Evolutionary conservation across 2,113 vertebrate species (phyloP), one percentile per base, ranked within the genome.

Genomic region (Vidua chalybeata): DNA sequence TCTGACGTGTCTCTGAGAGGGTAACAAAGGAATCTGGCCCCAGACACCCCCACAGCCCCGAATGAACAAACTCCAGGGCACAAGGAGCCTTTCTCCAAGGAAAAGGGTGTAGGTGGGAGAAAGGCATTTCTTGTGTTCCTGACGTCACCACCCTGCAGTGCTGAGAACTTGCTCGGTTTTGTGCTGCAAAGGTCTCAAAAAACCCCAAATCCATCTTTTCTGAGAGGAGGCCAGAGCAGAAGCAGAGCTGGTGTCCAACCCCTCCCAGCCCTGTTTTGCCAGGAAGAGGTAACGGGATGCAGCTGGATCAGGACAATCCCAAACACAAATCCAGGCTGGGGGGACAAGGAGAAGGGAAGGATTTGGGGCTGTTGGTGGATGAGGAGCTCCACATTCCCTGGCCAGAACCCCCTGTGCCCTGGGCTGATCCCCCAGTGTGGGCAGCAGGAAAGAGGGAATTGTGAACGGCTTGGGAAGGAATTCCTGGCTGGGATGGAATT

Each of bases 211-310:
- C 5, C 41, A 11, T 10, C n/a, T 54, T 52, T 46, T 15, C 16
- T 11, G n/a, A 17, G 7, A 27, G 20, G 26, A 18, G 41, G 76
- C 61, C 18, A 3, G 0, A 52, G 75, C 0, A 52, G 89, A 5
- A 24, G 68, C 10, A 4, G n/a, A 39, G 43, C 15, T 20, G 15
- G 5, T 1, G 2, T 3, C 49, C 35, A 17, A 8, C 1, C 31
- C 30, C 1, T 3, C 1, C 2, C 4, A 52, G 74, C 45, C 6
- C 27, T 0, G 5, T 13, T 45, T 2, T 20, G 37, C 8, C 20
- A 12, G 43, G 43, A 2, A 24, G 11, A 28, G 64, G 7, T 2
- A 4, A 48, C 0, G 11, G 63, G 30, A 16, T 15, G 48, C 27
- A 22, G 11, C 39, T 6, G 74, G 64, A 48, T 17, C 48, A 35